Percentiles rank a stretch among this genome's conserved stretches.
These are phyloP conservation scores for Pogoniulus pusillus DNA, from an alignment of 2,797 vertebrate genomes.

Conservation along the genomic window DNA sequence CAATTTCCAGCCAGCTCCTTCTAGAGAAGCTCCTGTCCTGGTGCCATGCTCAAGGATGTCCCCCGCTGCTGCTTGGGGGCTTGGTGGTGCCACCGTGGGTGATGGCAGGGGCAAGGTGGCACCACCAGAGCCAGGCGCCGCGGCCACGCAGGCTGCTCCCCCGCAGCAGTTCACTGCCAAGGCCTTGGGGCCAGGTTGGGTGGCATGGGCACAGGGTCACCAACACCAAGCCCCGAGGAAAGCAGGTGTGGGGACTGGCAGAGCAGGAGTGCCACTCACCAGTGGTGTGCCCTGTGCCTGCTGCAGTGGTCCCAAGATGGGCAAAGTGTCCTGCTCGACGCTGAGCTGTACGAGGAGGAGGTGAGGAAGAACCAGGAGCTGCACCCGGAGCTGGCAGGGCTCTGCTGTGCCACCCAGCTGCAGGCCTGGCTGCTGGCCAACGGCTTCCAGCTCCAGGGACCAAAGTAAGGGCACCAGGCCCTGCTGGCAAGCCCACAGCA, in stretches of 20 bases:
- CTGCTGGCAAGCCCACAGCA: fast-evolving
- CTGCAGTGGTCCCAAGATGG: slow-evolving; percentile 3
- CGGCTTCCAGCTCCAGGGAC: neutral
- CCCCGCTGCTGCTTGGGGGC: neutral
- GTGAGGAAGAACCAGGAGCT: neutral
- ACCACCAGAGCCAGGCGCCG: neutral
- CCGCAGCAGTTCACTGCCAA: neutral
- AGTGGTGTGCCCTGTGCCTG: neutral
- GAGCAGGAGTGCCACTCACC: fast-evolving
- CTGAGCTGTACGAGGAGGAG: slow-evolving; percentile 3
- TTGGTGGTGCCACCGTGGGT: fast-evolving
- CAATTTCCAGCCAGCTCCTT: neutral
- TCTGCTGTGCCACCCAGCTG: neutral
- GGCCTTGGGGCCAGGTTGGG: too few relatives aligned
- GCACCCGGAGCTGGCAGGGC: neutral
- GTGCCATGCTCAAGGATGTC: neutral
- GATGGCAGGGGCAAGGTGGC: neutral
- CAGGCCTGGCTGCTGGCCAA: slow-evolving; percentile 9
- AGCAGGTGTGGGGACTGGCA: neutral
- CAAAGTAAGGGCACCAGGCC: neutral
- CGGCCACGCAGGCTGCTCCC: fast-evolving
- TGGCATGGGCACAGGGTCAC: neutral
- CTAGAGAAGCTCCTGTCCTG: neutral
- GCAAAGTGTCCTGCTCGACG: neutral
- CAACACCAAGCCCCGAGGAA: fast-evolving